Evolutionary conservation across 2,797 vertebrate species (phyloP).

Genomic region (Momotus momota): DNA sequence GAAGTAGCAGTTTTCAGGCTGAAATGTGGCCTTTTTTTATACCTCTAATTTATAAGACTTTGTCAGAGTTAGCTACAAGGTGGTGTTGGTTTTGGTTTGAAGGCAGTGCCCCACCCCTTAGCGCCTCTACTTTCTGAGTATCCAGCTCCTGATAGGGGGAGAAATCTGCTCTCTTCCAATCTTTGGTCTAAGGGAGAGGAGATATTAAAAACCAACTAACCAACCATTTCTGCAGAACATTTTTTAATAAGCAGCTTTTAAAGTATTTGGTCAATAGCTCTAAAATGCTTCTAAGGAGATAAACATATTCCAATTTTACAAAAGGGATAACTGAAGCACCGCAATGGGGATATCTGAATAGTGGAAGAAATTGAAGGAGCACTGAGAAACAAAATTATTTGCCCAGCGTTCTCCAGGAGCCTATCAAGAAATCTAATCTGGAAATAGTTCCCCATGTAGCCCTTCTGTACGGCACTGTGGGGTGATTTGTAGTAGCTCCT

Average conservation of each 20-base stretch:
- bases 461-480: neutral
- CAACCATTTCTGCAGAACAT: neutral
- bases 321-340: neutral
- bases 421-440: neutral
- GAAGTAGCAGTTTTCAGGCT: neutral
- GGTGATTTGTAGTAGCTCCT: neutral
- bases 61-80: neutral
- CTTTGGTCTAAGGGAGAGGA: neutral
- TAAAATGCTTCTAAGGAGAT: neutral
- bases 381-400: neutral
- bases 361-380: neutral
- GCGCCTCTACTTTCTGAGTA: neutral
- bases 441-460: neutral
- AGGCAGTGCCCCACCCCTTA: neutral
- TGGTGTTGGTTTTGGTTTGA: neutral
- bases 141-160: neutral
- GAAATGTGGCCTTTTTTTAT: neutral
- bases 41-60: neutral
- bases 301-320: neutral
- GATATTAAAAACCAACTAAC: neutral
- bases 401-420: neutral
- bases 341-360: neutral
- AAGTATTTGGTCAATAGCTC: neutral
- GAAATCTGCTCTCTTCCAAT: neutral
- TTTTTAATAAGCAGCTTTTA: neutral